Base-by-base conservation (phyloP, 2,888 invertebrate genomes). In the Orchesellides sinensis region DNA sequence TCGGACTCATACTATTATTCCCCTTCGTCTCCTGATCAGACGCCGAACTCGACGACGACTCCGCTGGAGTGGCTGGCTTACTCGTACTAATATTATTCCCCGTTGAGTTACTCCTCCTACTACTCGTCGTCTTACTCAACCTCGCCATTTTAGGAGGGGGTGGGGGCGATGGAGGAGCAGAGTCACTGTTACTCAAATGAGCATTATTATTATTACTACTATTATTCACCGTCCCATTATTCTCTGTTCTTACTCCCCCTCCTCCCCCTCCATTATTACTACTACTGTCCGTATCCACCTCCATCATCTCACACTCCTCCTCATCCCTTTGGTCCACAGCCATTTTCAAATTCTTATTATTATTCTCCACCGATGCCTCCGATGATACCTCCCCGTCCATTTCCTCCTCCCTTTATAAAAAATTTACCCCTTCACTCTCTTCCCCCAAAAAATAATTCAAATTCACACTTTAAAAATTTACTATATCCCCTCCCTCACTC, bases 271-370 rank as follows among this genome's bases (percentile, higher is more conserved):
- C n/a, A 75, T 49, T 75, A 69, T 82, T 80, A 73, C 56, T 73
- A 23, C 23, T 47, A 59, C 72, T 72, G 32, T 47, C 61, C 35
- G 66, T 59, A 40, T 79, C 80, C 59, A 80, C 80, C 45, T 77
- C 83, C 84, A 73, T 72, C 77, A 80, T 79, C 80, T 85, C 78
- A 73, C 83, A 65, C 68, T 78, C 40, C 68, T 78, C 40, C 10
- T 40, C 77, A 52, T 84, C 83, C 52, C 82, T 77, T 45, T 69
- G 66, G 59, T 85, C 84, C n/a, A 83, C 83, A 61, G 84, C 85
- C 84, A 84, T 84, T 56, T 85, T 85, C 19, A 84, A 73, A 70
- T 69, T 79, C 56, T 78, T 56, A 73, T 84, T 85, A 69, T 82
- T 84, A 74, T 85, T 83, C 54, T 83, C 83, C 19, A 79, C 54